Percentiles rank a stretch among this genome's conserved stretches.
Conservation (phyloP, 2,888 invertebrate species). For the Brenthis hecate region DNA sequence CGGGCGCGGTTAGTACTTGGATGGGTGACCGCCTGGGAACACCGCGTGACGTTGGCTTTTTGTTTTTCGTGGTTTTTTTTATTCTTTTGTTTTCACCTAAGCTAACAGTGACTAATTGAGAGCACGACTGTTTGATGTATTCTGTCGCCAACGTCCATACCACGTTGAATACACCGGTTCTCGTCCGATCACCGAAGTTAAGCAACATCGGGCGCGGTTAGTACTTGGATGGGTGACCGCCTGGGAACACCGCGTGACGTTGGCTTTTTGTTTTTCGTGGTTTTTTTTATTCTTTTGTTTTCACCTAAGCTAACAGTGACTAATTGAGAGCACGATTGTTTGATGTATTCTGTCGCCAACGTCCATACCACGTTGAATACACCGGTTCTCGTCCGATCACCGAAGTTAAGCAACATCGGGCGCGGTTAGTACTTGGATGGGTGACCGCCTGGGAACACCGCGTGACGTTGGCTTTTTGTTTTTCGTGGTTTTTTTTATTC, state of each 20-base stretch:
- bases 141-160: constrained; percentile 53
- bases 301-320: no score
- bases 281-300: no score
- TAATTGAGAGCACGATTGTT: no score
- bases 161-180: constrained; percentile 56
- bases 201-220: constrained; percentile 57
- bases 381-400: constrained; percentile 78
- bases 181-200: constrained; percentile 61
- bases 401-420: constrained; percentile 77
- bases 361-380: constrained; percentile 75
- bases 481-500: no score
- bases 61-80: no score
- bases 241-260: constrained; percentile 61
- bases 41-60: no score
- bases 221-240: constrained; percentile 64
- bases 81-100: no score
- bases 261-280: constrained; percentile 46
- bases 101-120: no score
- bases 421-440: constrained; percentile 76
- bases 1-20: no score
- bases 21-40: no score
- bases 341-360: constrained; percentile 43
- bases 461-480: constrained; percentile 37
- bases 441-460: constrained; percentile 62
- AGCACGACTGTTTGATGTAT: no score